Percentiles rank a stretch among this genome's conserved stretches.
Conservation (phyloP, 2,113 vertebrate species). For the Oostethus manadensis region DNA sequence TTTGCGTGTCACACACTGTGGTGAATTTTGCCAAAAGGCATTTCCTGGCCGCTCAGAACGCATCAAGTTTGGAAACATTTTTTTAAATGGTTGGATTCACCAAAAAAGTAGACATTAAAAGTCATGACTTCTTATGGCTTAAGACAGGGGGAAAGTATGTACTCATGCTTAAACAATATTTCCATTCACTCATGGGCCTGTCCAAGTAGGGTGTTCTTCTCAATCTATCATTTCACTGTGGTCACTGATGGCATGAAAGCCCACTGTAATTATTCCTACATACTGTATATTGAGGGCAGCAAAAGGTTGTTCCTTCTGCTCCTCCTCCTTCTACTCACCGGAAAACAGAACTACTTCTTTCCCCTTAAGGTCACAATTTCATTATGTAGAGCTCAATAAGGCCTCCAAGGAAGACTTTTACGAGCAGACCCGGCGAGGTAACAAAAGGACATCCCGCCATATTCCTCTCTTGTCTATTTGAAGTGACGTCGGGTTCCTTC, state of each 20-base stretch:
- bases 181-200: constrained; percentile 63
- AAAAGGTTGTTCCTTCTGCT: constrained; percentile 51
- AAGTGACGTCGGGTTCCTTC: constrained; percentile 28
- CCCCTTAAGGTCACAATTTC: constrained; percentile 32
- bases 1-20: too few relatives aligned
- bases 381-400: constrained; percentile 29
- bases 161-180: constrained; percentile 35
- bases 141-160: background rate
- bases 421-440: constrained; percentile 23
- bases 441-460: constrained; percentile 24
- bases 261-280: constrained; percentile 64
- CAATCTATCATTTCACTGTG: constrained; percentile 68
- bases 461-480: constrained; percentile 28
- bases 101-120: constrained; percentile 21
- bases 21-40: constrained; percentile 34
- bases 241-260: constrained; percentile 48
- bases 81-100: constrained; percentile 22
- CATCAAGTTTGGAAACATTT: constrained; percentile 32
- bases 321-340: constrained; percentile 24
- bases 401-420: constrained; percentile 16
- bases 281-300: constrained; percentile 56
- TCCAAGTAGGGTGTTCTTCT: constrained; percentile 59
- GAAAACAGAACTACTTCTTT: constrained; percentile 41
- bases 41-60: constrained; percentile 58
- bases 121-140: constrained; percentile 3